Conservation (phyloP, 2,113 vertebrate genomes). For the Asarcornis scutulata region DNA sequence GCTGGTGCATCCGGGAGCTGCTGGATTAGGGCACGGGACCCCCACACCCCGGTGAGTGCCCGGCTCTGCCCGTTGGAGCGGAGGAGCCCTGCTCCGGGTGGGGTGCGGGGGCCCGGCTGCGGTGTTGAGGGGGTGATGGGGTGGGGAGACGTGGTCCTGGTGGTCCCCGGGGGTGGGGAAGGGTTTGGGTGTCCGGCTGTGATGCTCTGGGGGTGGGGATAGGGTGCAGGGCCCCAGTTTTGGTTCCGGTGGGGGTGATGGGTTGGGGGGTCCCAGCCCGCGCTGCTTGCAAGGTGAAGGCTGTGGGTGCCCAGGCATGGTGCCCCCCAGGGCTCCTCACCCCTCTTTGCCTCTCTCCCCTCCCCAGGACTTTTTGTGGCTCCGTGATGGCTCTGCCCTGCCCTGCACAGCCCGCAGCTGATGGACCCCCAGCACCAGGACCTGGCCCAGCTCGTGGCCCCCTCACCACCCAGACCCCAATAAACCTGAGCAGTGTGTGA, state of each 20-base stretch:
- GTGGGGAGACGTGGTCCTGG: not conserved
- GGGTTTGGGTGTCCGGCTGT: not conserved
- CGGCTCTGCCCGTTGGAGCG: not conserved
- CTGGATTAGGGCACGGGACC: slow-evolving; percentile 80
- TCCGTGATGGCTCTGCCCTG: not conserved
- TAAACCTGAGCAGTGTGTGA: not conserved
- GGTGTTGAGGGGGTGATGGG: too few relatives aligned
- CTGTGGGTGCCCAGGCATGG: too few relatives aligned
- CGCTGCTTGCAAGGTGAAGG: too few relatives aligned
- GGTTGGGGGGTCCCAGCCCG: too few relatives aligned
- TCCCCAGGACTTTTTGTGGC: not conserved
- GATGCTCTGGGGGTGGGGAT: too few relatives aligned
- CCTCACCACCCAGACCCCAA: not conserved
- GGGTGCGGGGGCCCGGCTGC: fast-evolving
- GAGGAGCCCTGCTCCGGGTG: not conserved
- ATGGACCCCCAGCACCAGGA: not conserved
- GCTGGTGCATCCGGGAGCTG: slow-evolving; percentile 92
- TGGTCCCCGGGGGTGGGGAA: not conserved
- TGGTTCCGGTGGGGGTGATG: not conserved
- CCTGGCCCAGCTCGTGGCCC: fast-evolving
- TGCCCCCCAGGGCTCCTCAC: not conserved
- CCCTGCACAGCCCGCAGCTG: not conserved
- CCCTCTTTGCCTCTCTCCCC: not conserved
- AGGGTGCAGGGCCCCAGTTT: too few relatives aligned
- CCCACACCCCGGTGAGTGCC: not conserved